A percentile compares a stretch with the other conserved stretches of the same genome.
Conservation (phyloP, 2,797 vertebrate species). For the Pteronotus mesoamericanus region DNA sequence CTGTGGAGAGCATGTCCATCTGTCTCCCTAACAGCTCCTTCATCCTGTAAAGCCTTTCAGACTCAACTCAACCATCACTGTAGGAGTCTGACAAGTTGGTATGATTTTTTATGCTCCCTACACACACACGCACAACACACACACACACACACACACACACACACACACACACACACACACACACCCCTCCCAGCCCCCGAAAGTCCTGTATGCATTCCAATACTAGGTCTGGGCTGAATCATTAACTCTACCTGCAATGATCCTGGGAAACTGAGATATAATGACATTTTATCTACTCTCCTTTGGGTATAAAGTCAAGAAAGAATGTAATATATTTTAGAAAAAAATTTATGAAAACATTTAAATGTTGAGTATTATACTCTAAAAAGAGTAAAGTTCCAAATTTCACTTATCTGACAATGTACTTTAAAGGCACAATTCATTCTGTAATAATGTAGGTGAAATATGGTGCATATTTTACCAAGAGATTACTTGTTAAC, state of each 20-base stretch:
- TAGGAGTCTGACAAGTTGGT: not conserved
- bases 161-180: too few species aligned
- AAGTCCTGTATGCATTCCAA: not conserved
- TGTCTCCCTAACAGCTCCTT: not conserved
- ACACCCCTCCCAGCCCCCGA: not conserved
- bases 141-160: too few species aligned
- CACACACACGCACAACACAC: too few species aligned
- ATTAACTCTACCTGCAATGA: not conserved
- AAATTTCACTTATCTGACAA: not conserved
- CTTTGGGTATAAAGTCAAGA: not conserved
- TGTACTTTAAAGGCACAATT: not conserved
- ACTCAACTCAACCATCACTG: not conserved
- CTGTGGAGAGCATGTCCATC: accelerated
- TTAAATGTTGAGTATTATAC: not conserved
- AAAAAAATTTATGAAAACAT: not conserved
- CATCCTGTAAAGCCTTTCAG: not conserved
- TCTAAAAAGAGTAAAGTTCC: not conserved
- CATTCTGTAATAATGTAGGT: not conserved
- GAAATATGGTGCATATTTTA: not conserved
- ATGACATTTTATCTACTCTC: not conserved
- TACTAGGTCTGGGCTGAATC: not conserved
- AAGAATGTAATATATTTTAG: not conserved
- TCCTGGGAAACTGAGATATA: not conserved
- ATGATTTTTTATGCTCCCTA: not conserved
- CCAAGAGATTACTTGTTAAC: not conserved